Evolutionary conservation across 2,888 invertebrate genomes (phyloP).

Genomic region (Platynereis dumerilii): DNA sequence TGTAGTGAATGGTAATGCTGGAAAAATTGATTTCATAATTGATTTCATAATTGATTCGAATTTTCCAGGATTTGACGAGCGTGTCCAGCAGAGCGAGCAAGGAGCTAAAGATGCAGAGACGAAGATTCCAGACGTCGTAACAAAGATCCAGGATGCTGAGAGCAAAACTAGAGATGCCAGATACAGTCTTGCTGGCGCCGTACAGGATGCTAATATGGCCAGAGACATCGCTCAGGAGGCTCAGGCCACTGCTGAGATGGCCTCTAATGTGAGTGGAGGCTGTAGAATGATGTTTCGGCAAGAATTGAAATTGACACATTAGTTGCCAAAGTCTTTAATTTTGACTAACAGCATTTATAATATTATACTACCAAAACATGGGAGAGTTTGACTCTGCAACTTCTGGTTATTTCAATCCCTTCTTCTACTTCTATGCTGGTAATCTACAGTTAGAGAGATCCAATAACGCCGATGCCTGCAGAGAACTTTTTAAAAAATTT

Average conservation of each 20-base stretch:
- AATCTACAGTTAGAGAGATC: too few species aligned
- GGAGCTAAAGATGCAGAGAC: slow-evolving; percentile 80
- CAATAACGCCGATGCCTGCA: too few species aligned
- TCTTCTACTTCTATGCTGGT: too few species aligned
- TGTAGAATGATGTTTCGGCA: not conserved
- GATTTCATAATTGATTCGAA: too few species aligned
- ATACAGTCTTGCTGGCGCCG: slow-evolving; percentile 77
- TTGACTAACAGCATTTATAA: not conserved
- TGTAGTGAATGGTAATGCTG: too few species aligned
- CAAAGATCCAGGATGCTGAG: slow-evolving; percentile 75
- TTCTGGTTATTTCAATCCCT: too few species aligned
- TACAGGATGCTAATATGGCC: slow-evolving; percentile 78
- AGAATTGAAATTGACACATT: not conserved
- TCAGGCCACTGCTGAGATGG: slow-evolving; percentile 79
- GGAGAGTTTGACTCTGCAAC: not conserved
- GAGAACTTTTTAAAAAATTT: too few species aligned
- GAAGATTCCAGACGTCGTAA: slow-evolving; percentile 78
- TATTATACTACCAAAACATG: not conserved
- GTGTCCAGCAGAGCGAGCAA: slow-evolving; percentile 83
- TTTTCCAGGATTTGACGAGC: slow-evolving; percentile 77
- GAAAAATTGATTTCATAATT: too few species aligned
- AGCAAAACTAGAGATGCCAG: slow-evolving; percentile 76
- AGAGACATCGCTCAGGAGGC: slow-evolving; percentile 78
- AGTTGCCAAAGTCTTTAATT: not conserved
- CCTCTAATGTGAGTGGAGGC: slow-evolving; percentile 72